Conservation (phyloP, 1,140 invertebrate genomes). For the Rhopalosiphum maidis region DNA sequence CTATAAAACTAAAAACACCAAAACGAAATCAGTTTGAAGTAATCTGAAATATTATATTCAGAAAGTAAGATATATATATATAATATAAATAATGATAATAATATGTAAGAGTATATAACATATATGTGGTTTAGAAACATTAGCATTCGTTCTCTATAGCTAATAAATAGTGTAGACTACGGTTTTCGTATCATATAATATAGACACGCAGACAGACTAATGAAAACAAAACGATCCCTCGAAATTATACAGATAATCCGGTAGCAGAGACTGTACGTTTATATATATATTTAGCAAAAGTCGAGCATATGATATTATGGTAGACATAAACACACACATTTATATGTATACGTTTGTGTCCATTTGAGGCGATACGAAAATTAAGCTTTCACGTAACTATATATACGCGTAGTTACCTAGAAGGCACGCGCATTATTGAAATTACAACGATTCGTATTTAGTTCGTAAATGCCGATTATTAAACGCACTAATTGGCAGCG, state of each 20-base stretch:
- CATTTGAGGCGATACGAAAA: neutral
- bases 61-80: too few relatives aligned
- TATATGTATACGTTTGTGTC: neutral
- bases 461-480: neutral
- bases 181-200: neutral
- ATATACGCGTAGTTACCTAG: neutral
- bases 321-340: neutral
- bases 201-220: neutral
- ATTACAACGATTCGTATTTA: neutral
- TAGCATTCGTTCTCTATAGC: neutral
- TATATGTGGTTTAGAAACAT: neutral
- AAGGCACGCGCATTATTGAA: neutral
- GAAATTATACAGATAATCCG: neutral
- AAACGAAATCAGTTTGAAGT: too few relatives aligned
- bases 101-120: neutral
- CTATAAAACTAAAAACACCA: too few relatives aligned
- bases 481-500: neutral
- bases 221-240: conserved; percentile 22
- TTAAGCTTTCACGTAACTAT: neutral
- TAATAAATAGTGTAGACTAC: neutral
- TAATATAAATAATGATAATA: too few relatives aligned
- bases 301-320: neutral
- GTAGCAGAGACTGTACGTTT: neutral
- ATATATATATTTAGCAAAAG: neutral
- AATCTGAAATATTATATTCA: too few relatives aligned